Base-by-base conservation (phyloP, 2,797 vertebrate species). In the Picus viridis region DNA sequence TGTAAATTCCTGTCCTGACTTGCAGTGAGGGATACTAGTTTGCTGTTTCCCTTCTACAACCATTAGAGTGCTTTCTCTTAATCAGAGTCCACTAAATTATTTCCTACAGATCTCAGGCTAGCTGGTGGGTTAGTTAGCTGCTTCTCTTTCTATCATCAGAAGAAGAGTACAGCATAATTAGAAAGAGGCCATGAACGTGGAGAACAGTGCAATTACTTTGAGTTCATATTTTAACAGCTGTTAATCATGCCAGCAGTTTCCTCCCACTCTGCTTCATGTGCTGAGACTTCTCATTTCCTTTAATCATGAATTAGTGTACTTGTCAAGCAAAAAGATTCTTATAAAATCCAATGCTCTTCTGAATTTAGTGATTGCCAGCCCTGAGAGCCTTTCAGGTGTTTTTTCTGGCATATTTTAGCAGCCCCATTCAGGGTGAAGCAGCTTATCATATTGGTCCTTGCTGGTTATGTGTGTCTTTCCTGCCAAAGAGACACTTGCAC, bases 161-260 rank as follows among this genome's bases (percentile, higher is more conserved):
- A 82, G 69, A 61, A 71, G 14, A 49, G 43, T 29, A 36, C 0
- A 53, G 19, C 62, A 58, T 57, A 45, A 92, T 73, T n/a, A 89
- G 71, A 90, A 86, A 82, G 64, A 89, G 30, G 26, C 43, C 61
- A 30, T 27, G 58, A 83, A 65, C 59, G 79, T 29, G 19, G 36
- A 81, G 56, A 92, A 94, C 53, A 61, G 34, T 63, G 34, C 57
- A 92, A 22, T 90, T 86, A 86, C 72, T 94, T 87, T 27, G 49
- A 83, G 76, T 70, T 68, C 16, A 1, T 78, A 10, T 63, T 94
- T 96, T 81, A 61, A 57, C 75, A 89, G 70, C 54, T 87, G 70
- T 81, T 93, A 93, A 89, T 93, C 73, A 62, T 54, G 49, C 67
- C 76, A 76, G 53, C 43, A 87, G n/a, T 85, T 93, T 80, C 51